Percentiles rank a stretch among this genome's conserved stretches.
These are phyloP conservation scores for Pempheris klunzingeri DNA, from an alignment of 2,797 vertebrate species.

Conservation along the genomic window DNA sequence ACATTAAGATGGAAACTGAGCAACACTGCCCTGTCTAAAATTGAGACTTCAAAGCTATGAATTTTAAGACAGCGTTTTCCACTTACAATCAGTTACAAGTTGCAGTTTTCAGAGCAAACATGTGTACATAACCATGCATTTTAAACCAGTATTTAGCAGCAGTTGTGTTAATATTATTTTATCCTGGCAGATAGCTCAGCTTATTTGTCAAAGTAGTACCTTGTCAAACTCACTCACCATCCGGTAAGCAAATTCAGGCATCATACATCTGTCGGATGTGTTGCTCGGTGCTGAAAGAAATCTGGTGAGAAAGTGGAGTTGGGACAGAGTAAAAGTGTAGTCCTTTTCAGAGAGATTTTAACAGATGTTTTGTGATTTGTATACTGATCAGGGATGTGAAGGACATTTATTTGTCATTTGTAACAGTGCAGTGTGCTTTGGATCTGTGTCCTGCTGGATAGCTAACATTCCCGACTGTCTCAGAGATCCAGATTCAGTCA, in stretches of 20 bases:
- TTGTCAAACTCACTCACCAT: constrained; percentile 25
- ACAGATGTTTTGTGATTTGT: constrained; percentile 57
- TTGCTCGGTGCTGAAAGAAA: constrained; percentile 33
- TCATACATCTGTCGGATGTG: constrained; percentile 36
- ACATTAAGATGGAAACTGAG: constrained; percentile 71
- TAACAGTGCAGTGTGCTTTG: constrained; percentile 39
- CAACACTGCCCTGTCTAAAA: constrained; percentile 39
- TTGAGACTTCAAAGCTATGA: constrained; percentile 39
- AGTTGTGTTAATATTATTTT: background rate
- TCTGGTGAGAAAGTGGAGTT: constrained; percentile 17
- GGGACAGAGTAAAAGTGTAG: constrained; percentile 1
- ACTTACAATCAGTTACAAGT: constrained; percentile 17
- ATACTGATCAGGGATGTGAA: constrained; percentile 26
- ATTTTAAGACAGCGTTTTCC: constrained; percentile 61
- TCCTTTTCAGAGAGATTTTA: constrained; percentile 30
- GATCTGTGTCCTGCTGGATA: constrained; percentile 30
- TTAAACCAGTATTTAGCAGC: constrained; percentile 8
- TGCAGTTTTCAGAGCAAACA: background rate
- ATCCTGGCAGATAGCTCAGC: constrained; percentile 16
- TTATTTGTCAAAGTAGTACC: constrained; percentile 16
- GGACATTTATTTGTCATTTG: constrained; percentile 57
- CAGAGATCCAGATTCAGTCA: constrained; percentile 41
- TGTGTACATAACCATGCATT: background rate
- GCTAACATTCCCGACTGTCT: constrained; percentile 56
- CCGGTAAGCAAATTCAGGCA: constrained; percentile 14